phyloP scores from a whole-genome alignment of 2,888 invertebrate genomes.

The Theodoxus fluviatilis region DNA sequence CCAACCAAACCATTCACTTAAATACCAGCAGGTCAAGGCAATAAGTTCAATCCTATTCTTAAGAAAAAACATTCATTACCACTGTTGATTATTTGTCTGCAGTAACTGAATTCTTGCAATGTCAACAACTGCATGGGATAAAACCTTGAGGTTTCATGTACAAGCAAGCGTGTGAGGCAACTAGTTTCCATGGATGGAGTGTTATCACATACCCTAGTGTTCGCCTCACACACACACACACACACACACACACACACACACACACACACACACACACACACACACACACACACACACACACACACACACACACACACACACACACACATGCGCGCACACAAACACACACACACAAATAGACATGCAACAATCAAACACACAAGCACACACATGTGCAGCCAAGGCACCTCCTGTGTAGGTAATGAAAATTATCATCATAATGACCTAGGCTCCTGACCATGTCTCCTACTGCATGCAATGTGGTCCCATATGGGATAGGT shows the following conservation, averaged over 20 bases:
- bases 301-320: slow-evolving; percentile 10
- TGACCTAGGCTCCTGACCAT: no score
- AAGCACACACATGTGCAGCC: neutral
- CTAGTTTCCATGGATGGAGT: neutral
- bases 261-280: neutral
- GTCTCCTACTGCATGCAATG: no score
- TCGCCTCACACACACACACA: slow-evolving; percentile 6
- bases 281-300: slow-evolving; percentile 8
- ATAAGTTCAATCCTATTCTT: no score
- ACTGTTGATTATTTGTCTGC: no score
- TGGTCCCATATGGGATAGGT: no score
- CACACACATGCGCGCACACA: neutral
- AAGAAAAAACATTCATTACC: no score
- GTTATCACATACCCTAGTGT: slow-evolving; percentile 1
- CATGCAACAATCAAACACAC: neutral
- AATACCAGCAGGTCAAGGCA: no score
- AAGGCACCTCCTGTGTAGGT: neutral
- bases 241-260: slow-evolving; percentile 2
- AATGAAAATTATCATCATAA: neutral
- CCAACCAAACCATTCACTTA: no score
- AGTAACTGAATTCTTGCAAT: no score
- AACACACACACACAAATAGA: slow-evolving; percentile 1
- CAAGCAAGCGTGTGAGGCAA: neutral
- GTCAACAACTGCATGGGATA: neutral
- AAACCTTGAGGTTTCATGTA: neutral